These are phyloP conservation scores for Calonectris borealis DNA, from an alignment of 2,113 vertebrate genomes.

Conservation along the genomic window DNA sequence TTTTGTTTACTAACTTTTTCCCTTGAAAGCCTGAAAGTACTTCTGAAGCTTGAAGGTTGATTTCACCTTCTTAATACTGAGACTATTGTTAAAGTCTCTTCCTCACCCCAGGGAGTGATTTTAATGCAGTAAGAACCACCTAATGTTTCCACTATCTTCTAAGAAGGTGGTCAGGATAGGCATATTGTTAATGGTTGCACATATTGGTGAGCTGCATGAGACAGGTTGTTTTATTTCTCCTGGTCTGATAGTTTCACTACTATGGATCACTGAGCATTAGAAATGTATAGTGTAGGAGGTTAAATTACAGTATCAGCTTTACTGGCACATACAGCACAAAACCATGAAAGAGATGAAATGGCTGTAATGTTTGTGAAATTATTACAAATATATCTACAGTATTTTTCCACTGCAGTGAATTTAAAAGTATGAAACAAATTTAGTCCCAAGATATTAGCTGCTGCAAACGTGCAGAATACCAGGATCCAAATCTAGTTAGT, in stretches of 20 bases:
- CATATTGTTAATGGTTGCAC: neutral
- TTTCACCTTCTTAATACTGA: neutral
- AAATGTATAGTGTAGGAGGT: neutral
- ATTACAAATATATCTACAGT: neutral
- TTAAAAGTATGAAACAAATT: neutral
- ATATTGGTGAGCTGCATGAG: neutral
- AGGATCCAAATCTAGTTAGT: neutral
- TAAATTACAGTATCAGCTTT: neutral
- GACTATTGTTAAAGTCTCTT: neutral
- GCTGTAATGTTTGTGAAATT: neutral
- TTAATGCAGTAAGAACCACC: neutral
- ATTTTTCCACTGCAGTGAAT: neutral
- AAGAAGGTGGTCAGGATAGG: neutral
- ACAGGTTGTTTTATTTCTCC: neutral
- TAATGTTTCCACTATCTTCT: neutral
- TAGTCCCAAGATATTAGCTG: neutral
- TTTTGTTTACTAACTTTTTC: neutral
- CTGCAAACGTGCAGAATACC: neutral
- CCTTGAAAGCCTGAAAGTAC: neutral
- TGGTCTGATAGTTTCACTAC: neutral
- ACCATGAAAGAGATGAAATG: neutral
- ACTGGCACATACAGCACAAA: neutral
- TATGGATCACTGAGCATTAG: neutral
- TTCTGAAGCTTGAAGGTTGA: neutral
- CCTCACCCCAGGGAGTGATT: neutral